Evolutionary conservation across 2,797 vertebrate genomes (phyloP).

Genomic region (Poeciliopsis infans): DNA sequence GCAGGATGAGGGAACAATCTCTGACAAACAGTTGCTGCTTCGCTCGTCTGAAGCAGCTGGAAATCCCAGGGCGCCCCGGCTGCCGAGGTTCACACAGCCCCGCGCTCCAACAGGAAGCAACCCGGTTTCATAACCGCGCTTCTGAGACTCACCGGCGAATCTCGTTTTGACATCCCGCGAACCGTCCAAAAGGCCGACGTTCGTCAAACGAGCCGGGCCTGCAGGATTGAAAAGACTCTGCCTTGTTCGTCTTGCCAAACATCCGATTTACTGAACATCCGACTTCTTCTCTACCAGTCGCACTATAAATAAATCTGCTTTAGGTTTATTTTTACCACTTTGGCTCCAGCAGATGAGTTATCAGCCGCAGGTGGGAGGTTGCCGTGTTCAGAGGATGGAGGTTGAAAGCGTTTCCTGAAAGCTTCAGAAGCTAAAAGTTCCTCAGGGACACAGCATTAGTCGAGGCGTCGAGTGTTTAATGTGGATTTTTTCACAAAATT

Average conservation of each 20-base stretch:
- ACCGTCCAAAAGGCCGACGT: neutral
- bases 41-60: slow-evolving; percentile 44
- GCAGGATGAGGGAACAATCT: slow-evolving; percentile 31
- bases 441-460: neutral
- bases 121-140: slow-evolving; percentile 28
- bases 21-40: slow-evolving; percentile 40
- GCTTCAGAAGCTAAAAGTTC: neutral
- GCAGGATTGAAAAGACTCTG: neutral
- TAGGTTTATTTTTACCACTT: slow-evolving; percentile 1
- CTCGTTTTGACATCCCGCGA: slow-evolving; percentile 22
- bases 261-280: neutral
- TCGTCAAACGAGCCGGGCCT: slow-evolving; percentile 6
- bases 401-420: neutral
- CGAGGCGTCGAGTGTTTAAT: neutral
- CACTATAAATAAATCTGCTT: neutral
- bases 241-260: slow-evolving; percentile 19
- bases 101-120: slow-evolving; percentile 32
- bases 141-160: slow-evolving; percentile 19
- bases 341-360: neutral
- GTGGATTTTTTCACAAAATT: neutral
- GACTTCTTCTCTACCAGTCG: slow-evolving; percentile 2
- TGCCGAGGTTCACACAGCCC: slow-evolving; percentile 26
- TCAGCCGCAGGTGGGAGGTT: neutral
- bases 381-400: neutral
- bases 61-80: slow-evolving; percentile 45